These are phyloP conservation scores for Malurus melanocephalus DNA, from an alignment of 2,113 vertebrate genomes.

Conservation along the genomic window DNA sequence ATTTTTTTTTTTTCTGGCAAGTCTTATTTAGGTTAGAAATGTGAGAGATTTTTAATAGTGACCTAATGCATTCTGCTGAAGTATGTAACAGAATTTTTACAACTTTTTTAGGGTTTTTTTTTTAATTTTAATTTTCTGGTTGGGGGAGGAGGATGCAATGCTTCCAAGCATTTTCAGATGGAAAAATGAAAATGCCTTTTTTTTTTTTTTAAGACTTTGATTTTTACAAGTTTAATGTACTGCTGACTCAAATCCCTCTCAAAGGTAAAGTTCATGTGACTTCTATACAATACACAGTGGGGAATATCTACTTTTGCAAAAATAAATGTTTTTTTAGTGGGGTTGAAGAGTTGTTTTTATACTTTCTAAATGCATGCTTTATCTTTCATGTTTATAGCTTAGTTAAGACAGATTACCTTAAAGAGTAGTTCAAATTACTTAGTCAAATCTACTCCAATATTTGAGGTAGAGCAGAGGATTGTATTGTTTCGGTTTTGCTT, in stretches of 20 bases:
- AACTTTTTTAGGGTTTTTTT: background rate
- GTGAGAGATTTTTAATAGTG: background rate
- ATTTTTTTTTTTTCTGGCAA: background rate
- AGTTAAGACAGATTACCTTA: background rate
- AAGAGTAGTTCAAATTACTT: background rate
- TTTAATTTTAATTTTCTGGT: background rate
- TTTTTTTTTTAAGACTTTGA: background rate
- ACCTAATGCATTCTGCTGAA: background rate
- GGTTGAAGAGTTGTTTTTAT: background rate
- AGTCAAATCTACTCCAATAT: background rate
- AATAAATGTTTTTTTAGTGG: background rate
- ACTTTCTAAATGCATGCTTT: background rate
- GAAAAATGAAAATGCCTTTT: background rate
- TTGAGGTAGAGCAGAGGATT: background rate
- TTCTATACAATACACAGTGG: background rate
- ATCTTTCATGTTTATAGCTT: background rate
- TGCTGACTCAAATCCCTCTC: background rate
- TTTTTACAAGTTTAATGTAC: background rate
- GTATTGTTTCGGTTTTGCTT: slow-evolving; percentile 45
- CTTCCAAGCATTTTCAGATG: background rate
- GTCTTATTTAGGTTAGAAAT: background rate
- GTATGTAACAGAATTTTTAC: background rate
- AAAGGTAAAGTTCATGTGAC: fast-evolving
- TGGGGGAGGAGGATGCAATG: background rate
- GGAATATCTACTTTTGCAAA: background rate